Evolutionary conservation across 2,797 vertebrate species (phyloP), one percentile per base, ranked within the genome.

Genomic region (Clarias pachynema): DNA sequence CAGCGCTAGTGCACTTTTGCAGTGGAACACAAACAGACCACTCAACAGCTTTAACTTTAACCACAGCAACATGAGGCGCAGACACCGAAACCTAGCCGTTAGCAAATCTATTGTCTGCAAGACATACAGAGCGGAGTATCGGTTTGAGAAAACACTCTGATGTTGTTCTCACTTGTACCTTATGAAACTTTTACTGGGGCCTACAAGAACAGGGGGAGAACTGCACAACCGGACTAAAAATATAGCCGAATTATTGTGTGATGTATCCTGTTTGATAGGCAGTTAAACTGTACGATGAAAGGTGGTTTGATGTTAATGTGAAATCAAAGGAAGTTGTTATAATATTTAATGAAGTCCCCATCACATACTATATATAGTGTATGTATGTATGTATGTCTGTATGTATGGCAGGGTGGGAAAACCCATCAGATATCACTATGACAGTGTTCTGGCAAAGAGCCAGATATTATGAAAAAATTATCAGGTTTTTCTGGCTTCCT

Each of bases 21-120:
- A 89, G 84, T 88, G 87, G 84, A 87, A 86, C 84, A 85, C 83
- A 90, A 90, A 88, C 87, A 88, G 86, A 87, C 88, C 87, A 79
- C 79, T 56, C 65, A 68, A 53, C 85, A 87, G 86, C 83, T 88
- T 44, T 62, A 82, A 44, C 81, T 83, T 24, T 63, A 82, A 73
- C 86, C 73, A 65, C 85, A 82, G 85, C 79, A 53, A 53, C 80
- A n/a, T 31, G 72, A 82, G 85, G 79, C 49, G 66, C 75, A 87
- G 77, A 74, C 69, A 87, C 60, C 18, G 86, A 87, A 87, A 84
- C 86, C 79, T 26, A 81, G 56, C 78, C 78, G 86, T 87, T 87
- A 87, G 86, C 82, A 87, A 81, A 84, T 81, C 86, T 84, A 81
- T 81, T 84, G 86, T 84, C 66, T 75, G 78, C 69, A 57, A 77